Base-by-base conservation (phyloP, 2,113 vertebrate species). In the Mobula hypostoma region DNA sequence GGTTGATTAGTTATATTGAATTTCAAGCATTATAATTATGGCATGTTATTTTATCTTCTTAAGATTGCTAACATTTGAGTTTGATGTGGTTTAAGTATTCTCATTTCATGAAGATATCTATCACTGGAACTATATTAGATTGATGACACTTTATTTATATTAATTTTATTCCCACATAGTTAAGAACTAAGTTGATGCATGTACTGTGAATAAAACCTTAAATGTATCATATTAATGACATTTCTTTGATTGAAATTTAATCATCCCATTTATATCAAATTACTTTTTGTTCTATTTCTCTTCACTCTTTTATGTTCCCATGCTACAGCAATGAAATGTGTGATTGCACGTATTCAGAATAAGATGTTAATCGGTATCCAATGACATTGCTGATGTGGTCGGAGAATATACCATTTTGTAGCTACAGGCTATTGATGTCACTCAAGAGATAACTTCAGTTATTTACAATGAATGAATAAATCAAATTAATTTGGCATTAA, bases 161-260 rank as follows among this genome's bases (percentile, higher is more conserved):
- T 68, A 90, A 90, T 68, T 29, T 19, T 66, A 32, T 68, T 90
- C 29, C 61, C 85, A 66, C n/a, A 66, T 68, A 90, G 85, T 66
- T 90, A 90, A 17, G 61, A 90, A 29, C 58, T 36, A 90, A 32
- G 61, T 17, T 68, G n/a, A 90, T 90, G 66, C 85, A 15, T 68
- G 85, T 66, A 90, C 85, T 90, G 15, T 90, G 63, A 68, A 90
- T 90, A 68, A 90, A 90, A 66, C 15, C 14, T 32, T 66, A 88
- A 88, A 88, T 88, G 58, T 88, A 63, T 88, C 58, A 88, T 88
- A n/a, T 88, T 88, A 66, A 90, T 90, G 61, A 32, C 6, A 63
- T 90, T 90, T 90, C 61, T 68, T 90, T 90, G 32, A 79, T 79
- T 36, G n/a, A 63, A 66, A 90, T 90, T 90, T 90, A 90, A 90